These are phyloP conservation scores for Gastrophryne carolinensis DNA, from an alignment of 2,797 vertebrate species.

Conservation along the genomic window DNA sequence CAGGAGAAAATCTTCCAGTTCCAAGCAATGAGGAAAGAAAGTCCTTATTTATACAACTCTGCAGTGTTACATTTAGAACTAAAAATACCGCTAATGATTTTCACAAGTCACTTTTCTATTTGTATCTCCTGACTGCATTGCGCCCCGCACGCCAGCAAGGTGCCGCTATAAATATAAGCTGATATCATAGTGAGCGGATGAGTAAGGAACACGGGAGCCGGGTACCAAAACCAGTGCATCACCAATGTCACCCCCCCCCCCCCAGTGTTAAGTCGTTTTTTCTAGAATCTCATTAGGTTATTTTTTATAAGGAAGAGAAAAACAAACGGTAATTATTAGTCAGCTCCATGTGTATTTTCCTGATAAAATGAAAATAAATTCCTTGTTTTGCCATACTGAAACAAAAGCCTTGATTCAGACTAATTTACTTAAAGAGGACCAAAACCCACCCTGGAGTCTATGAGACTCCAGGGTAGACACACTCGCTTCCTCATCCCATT, in stretches of 20 bases:
- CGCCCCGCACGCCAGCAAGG: background rate
- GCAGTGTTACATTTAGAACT: background rate
- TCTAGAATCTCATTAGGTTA: too few species aligned
- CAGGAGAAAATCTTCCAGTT: background rate
- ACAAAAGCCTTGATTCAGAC: too few species aligned
- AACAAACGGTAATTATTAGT: too few species aligned
- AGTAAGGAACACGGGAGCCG: background rate
- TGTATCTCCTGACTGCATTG: constrained; percentile 1
- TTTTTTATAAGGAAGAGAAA: too few species aligned
- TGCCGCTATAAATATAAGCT: constrained; percentile 25
- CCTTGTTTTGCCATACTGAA: too few species aligned
- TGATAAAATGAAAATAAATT: too few species aligned
- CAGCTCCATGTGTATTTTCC: too few species aligned
- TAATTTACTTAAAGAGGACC: too few species aligned
- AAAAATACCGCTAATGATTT: constrained; percentile 2
- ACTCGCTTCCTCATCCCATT: too few species aligned
- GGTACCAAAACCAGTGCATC: background rate
- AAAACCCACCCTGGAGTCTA: too few species aligned
- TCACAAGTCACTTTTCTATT: constrained; percentile 35
- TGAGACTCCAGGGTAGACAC: too few species aligned
- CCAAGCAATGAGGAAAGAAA: constrained; percentile 10
- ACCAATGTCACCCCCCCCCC: background rate
- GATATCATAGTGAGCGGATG: constrained; percentile 3
- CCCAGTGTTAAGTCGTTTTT: too few species aligned
- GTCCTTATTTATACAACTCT: constrained; percentile 18